Percentiles rank a stretch among this genome's conserved stretches.
phyloP scores from a whole-genome alignment of 2,888 invertebrate species.

The Salticus scenicus region DNA sequence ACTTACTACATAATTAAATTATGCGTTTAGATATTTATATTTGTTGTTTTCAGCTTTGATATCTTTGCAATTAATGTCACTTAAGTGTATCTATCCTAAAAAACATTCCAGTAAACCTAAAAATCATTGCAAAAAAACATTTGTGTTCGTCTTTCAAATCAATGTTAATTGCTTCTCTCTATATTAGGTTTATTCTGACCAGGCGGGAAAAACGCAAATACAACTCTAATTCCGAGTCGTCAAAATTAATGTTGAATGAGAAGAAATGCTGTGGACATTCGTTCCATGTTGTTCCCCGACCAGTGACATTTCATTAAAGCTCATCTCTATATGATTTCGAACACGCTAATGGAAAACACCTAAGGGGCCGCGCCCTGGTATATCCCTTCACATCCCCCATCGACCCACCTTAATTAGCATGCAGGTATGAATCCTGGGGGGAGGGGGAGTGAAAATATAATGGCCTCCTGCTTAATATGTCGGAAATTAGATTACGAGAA shows the following conservation, averaged over 20 bases:
- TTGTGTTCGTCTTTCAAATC: neutral
- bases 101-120: no score
- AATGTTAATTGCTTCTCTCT: slow-evolving; percentile 2
- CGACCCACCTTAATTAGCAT: slow-evolving; percentile 17
- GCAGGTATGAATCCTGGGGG: neutral
- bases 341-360: neutral
- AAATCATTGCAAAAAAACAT: neutral
- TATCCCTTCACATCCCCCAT: neutral
- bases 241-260: neutral
- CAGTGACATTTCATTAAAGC: neutral
- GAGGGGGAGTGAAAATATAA: neutral
- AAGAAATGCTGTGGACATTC: neutral
- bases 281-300: neutral
- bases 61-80: no score
- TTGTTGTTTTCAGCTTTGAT: no score
- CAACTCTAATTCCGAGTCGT: neutral
- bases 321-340: neutral
- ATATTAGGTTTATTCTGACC: neutral
- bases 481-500: slow-evolving; percentile 12
- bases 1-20: no score
- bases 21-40: no score
- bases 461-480: slow-evolving; percentile 1
- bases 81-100: no score
- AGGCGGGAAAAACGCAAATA: neutral
- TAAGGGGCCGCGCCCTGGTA: slow-evolving; percentile 12